Evolutionary conservation across 2,888 invertebrate species (phyloP).

Genomic region (Sphaeridia pumilis): DNA sequence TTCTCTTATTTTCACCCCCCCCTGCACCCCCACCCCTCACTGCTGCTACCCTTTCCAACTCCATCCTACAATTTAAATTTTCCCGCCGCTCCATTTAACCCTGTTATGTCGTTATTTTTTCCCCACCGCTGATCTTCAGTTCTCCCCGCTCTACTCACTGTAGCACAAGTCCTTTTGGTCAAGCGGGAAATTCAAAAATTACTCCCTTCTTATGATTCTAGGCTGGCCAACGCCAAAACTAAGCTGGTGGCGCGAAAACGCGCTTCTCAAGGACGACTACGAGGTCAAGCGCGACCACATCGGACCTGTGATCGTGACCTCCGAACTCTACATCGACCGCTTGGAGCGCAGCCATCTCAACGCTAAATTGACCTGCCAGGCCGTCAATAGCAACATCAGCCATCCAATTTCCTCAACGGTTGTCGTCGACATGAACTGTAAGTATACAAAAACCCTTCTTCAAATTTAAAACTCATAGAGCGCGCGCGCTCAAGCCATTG

Average conservation of each 20-base stretch:
- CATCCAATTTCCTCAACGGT: constrained; percentile 56
- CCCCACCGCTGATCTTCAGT: no score
- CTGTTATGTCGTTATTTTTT: no score
- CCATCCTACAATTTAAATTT: no score
- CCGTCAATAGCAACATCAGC: constrained; percentile 58
- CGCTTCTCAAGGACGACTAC: constrained; percentile 57
- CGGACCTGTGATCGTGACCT: constrained; percentile 49
- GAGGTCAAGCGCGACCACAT: constrained; percentile 49
- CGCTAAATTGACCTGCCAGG: constrained; percentile 58
- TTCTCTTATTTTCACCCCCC: no score
- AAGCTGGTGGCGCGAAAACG: constrained; percentile 66
- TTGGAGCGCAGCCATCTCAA: constrained; percentile 57
- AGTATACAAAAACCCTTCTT: no score
- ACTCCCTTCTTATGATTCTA: constrained; percentile 39
- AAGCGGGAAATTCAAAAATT: not conserved
- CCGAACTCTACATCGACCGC: constrained; percentile 56
- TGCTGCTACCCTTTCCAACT: no score
- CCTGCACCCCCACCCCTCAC: no score
- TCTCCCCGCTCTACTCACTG: no score
- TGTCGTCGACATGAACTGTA: constrained; percentile 60
- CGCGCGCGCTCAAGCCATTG: no score
- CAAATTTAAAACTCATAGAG: no score
- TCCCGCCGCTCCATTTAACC: no score
- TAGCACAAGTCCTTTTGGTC: no score
- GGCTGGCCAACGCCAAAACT: constrained; percentile 62